Evolutionary conservation across 2,113 vertebrate genomes (phyloP).

Genomic region (Pao palembangensis): DNA sequence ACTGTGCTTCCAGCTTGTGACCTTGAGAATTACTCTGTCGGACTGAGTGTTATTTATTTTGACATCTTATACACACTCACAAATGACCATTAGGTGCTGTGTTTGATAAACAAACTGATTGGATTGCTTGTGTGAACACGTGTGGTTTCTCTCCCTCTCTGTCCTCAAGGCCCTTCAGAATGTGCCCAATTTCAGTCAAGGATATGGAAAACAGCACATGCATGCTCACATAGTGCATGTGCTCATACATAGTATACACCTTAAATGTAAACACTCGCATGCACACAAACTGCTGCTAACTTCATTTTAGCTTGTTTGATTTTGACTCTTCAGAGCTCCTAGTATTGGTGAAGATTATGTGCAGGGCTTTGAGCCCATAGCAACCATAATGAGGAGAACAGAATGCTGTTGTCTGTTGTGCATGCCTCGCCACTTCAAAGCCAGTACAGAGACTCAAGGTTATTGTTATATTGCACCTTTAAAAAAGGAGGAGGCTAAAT

Average conservation of each 20-base stretch:
- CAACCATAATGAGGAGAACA: slow-evolving; percentile 51
- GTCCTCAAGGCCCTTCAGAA: slow-evolving; percentile 59
- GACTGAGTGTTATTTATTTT: slow-evolving; percentile 72
- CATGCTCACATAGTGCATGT: slow-evolving; percentile 13
- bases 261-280: slow-evolving; percentile 28
- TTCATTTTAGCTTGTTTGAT: slow-evolving; percentile 46
- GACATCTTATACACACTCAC: slow-evolving; percentile 74
- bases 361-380: slow-evolving; percentile 43
- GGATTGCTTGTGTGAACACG: slow-evolving; percentile 69
- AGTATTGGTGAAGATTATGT: slow-evolving; percentile 54
- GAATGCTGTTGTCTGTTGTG: slow-evolving; percentile 62
- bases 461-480: slow-evolving; percentile 52
- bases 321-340: slow-evolving; percentile 29
- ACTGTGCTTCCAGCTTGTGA: slow-evolving; percentile 67
- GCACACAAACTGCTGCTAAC: slow-evolving; percentile 36
- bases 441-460: slow-evolving; percentile 45
- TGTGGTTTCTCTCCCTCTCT: slow-evolving; percentile 64
- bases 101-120: slow-evolving; percentile 81
- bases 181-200: slow-evolving; percentile 61
- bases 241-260: slow-evolving; percentile 15
- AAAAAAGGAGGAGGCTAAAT: slow-evolving; percentile 22
- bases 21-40: slow-evolving; percentile 64
- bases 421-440: slow-evolving; percentile 23
- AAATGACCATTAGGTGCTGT: slow-evolving; percentile 77
- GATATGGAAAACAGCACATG: slow-evolving; percentile 50